Base-by-base conservation (phyloP, 1,140 invertebrate genomes). In the Paramacrobiotus metropolitanus region DNA sequence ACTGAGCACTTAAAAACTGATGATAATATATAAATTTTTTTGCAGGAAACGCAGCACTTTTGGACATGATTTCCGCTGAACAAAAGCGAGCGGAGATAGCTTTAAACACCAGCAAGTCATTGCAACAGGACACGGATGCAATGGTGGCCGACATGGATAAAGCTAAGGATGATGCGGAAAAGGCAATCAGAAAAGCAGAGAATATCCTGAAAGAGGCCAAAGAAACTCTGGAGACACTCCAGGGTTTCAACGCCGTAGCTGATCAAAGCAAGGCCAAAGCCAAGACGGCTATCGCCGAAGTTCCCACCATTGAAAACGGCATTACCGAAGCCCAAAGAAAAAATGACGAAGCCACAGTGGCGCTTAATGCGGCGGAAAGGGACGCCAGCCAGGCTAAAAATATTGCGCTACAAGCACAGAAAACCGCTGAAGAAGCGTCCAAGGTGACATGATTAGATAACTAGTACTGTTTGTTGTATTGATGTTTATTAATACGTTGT, bases 211-310 rank as follows among this genome's bases (percentile, higher is more conserved):
- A 82, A 66, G 85, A 92, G 69, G 90, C 90, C 1, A 82, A 86
- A 66, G 80, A 84, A 59, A 94, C 88, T 2, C 80, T 87, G 60
- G 77, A 83, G 62, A 89, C 84, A 48, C 73, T 93, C 1, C 79
- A 83, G 74, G 82, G 84, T 69, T 96, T 94, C 75, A 87, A 93
- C 70, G 79, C 83, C 44, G 80, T 89, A 73, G 87, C 94, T 1
- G 79, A 86, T 65, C 80, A 82, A 45, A 89, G 84, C 62, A 81
- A 82, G 48, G 73, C 75, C 3, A 78, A 78, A 63, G 86, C 87
- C 0, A 74, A 82, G 34, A 73, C 80, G 48, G 82, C 87, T 18
- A 69, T 91, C 31, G 65, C 74, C 60, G 72, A 76, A 59, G 77
- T 84, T 24, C 69, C 75, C 2, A 70, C 77, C 61, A 85, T 84